Conservation (phyloP, 30 jellyfish, hydroid and myxozoan genomes). For the Hydra vulgaris region DNA sequence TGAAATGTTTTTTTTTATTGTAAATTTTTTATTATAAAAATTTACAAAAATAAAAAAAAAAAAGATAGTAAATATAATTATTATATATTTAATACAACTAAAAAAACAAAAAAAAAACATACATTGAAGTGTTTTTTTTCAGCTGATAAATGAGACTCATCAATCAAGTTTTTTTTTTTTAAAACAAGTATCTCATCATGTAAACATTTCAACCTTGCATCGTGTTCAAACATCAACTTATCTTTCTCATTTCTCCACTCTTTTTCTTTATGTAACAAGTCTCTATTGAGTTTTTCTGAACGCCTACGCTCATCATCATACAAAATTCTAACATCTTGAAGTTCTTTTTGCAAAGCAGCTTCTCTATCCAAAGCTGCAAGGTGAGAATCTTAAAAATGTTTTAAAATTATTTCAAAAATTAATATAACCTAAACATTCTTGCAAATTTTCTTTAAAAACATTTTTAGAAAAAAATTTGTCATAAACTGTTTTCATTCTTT, state of each 20-base stretch:
- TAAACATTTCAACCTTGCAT: background rate
- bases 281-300: slow-evolving; percentile 30
- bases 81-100: too few species aligned
- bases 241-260: slow-evolving; percentile 29
- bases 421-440: too few species aligned
- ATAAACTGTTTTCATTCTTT: too few species aligned
- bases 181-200: slow-evolving; percentile 25
- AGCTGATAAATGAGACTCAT: background rate
- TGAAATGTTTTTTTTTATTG: too few species aligned
- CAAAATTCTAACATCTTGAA: slow-evolving; percentile 35
- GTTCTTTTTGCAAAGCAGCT: slow-evolving; percentile 37
- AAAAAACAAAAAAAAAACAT: too few species aligned
- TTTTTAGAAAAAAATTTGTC: background rate
- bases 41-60: too few species aligned
- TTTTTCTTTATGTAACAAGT: slow-evolving; percentile 25
- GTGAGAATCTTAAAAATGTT: background rate
- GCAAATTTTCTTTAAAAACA: background rate
- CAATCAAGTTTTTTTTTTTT: slow-evolving; percentile 17
- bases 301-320: slow-evolving; percentile 26
- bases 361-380: slow-evolving; percentile 38
- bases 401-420: background rate
- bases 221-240: slow-evolving; percentile 11
- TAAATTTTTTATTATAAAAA: background rate
- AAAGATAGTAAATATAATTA: background rate
- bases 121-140: background rate